Conservation (phyloP, 1,140 invertebrate species). For the Drosophila pandora region DNA sequence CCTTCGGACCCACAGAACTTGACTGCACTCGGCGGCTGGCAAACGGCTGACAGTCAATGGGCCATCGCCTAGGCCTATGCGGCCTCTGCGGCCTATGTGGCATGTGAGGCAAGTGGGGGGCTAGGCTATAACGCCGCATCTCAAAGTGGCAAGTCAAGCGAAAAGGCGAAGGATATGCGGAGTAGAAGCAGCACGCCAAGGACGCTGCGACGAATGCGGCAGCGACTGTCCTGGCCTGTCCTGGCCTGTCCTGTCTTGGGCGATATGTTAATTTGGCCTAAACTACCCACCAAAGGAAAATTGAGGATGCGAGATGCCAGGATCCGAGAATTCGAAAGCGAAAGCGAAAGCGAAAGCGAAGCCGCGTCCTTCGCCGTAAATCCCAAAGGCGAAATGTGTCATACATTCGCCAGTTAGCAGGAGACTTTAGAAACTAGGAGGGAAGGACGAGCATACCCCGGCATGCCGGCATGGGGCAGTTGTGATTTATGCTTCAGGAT, state of each 20-base stretch:
- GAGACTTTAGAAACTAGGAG: slow-evolving; percentile 26
- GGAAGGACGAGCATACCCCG: neutral
- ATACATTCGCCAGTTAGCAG: slow-evolving; percentile 59
- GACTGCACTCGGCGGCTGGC: slow-evolving; percentile 32
- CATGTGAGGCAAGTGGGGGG: neutral
- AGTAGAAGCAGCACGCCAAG: slow-evolving; percentile 35
- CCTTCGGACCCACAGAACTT: slow-evolving; percentile 20
- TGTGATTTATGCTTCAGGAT: slow-evolving; percentile 25
- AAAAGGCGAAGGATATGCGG: slow-evolving; percentile 1
- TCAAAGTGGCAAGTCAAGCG: slow-evolving; percentile 72
- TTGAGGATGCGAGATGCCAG: slow-evolving; percentile 8
- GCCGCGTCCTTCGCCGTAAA: slow-evolving; percentile 35
- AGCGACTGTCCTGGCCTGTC: neutral
- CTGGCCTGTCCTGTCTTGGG: slow-evolving; percentile 26
- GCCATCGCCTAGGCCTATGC: slow-evolving; percentile 53
- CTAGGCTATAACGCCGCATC: slow-evolving; percentile 31
- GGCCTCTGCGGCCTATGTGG: slow-evolving; percentile 4
- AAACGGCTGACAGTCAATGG: slow-evolving; percentile 51
- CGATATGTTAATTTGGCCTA: slow-evolving; percentile 76
- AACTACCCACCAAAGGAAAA: slow-evolving; percentile 48
- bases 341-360: neutral
- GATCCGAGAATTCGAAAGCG: neutral
- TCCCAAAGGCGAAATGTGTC: slow-evolving; percentile 52
- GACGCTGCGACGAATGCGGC: slow-evolving; percentile 36
- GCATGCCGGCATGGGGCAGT: slow-evolving; percentile 12